phyloP scores from a whole-genome alignment of 2,113 vertebrate genomes.

The Eudyptes chrysolophus region DNA sequence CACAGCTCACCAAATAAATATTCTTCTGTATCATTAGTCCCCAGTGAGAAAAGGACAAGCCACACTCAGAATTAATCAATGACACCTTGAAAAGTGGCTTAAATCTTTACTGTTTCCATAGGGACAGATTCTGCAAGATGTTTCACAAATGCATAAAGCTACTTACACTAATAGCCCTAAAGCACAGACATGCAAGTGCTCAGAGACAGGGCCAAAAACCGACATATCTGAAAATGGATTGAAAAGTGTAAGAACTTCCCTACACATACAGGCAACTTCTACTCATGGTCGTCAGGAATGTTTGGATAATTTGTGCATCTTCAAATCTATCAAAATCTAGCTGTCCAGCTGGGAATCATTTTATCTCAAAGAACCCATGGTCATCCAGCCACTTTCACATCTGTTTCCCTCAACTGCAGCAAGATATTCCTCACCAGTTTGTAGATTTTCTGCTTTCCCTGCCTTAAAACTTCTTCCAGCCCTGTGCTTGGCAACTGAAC shows the following conservation, averaged over 20 bases:
- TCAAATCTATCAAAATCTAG: neutral
- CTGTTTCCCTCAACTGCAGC: neutral
- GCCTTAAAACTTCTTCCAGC: neutral
- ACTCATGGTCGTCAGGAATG: neutral
- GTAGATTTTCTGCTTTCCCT: neutral
- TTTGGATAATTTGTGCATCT: neutral
- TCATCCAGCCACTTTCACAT: neutral
- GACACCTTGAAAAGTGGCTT: neutral
- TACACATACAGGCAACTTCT: neutral
- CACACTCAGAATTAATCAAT: neutral
- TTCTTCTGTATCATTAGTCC: neutral
- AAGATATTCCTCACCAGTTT: neutral
- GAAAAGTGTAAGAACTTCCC: neutral
- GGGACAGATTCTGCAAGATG: neutral
- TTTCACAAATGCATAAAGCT: neutral
- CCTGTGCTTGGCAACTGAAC: neutral
- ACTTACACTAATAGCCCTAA: neutral
- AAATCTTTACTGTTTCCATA: neutral
- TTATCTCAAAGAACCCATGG: neutral
- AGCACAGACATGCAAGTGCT: neutral
- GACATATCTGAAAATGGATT: neutral
- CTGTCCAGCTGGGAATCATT: neutral
- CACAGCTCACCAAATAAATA: neutral
- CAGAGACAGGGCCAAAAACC: neutral
- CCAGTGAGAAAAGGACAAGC: neutral